phyloP scores from a whole-genome alignment of 2,797 vertebrate genomes.

The Pyrocephalus nanus region DNA sequence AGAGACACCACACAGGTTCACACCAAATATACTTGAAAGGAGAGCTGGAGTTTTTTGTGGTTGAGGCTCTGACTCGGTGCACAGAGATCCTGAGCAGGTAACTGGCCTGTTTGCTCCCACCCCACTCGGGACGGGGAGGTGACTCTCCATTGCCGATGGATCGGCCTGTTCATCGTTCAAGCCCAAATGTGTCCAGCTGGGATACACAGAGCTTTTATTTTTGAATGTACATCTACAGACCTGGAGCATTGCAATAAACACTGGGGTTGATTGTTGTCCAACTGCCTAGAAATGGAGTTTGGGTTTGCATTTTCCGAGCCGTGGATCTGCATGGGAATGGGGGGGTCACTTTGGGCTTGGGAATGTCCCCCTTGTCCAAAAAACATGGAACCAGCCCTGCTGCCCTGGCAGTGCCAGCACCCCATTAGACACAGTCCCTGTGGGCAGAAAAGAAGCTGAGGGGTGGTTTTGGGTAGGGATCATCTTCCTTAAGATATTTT shows the following conservation, averaged over 20 bases:
- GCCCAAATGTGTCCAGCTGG: neutral
- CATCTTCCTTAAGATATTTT: neutral
- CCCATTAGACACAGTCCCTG: neutral
- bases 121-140: fast-evolving
- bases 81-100: neutral
- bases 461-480: neutral
- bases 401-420: neutral
- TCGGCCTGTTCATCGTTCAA: fast-evolving
- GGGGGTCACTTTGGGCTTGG: neutral
- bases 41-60: neutral
- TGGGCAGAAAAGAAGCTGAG: neutral
- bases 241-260: neutral
- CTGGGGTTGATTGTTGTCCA: neutral
- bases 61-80: neutral
- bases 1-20: neutral
- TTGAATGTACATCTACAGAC: neutral
- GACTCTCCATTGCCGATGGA: fast-evolving
- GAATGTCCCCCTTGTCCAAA: neutral
- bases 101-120: neutral
- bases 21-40: constrained; percentile 20
- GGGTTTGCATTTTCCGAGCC: neutral
- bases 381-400: neutral
- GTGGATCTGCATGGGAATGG: neutral
- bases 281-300: neutral
- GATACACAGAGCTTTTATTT: neutral